Evolutionary conservation across 2,797 vertebrate genomes (phyloP).

Genomic region (Gadopsis bispinosus): DNA sequence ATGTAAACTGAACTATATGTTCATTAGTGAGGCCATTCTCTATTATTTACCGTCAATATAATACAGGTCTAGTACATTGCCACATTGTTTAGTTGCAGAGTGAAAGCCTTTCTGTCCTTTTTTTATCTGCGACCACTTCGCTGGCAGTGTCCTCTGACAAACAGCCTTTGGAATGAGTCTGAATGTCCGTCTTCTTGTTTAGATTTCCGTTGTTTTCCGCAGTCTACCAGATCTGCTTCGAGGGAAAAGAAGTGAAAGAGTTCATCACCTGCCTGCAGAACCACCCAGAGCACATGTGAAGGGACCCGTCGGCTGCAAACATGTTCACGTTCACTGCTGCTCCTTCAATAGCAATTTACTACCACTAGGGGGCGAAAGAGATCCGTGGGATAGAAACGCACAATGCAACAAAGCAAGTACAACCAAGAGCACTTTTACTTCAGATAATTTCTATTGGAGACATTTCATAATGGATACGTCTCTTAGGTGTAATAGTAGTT

Average conservation of each 20-base stretch:
- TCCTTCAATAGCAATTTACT: conserved; percentile 1
- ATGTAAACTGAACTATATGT: not conserved
- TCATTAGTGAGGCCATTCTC: not conserved
- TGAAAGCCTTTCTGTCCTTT: not conserved
- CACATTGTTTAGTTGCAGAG: not conserved
- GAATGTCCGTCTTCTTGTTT: not conserved
- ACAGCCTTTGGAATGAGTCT: not conserved
- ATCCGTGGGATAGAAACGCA: conserved; percentile 23
- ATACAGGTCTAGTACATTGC: not conserved
- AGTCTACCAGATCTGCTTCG: conserved; percentile 90
- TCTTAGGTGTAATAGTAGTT: not conserved
- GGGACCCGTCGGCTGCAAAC: not conserved
- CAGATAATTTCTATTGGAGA: not conserved
- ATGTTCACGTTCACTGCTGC: not conserved
- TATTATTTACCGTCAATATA: not conserved
- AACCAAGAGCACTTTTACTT: conserved; percentile 27
- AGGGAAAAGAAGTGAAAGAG: conserved; percentile 85
- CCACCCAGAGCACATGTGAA: conserved; percentile 88
- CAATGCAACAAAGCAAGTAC: conserved; percentile 12
- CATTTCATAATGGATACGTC: conserved; percentile 18
- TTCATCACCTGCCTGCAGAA: conserved; percentile 91
- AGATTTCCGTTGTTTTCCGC: conserved; percentile 91
- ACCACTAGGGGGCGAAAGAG: conserved; percentile 62
- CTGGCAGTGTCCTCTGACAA: not conserved
- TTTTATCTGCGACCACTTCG: not conserved